phyloP scores from a whole-genome alignment of 2,797 vertebrate species.

The Alectoris magna region DNA sequence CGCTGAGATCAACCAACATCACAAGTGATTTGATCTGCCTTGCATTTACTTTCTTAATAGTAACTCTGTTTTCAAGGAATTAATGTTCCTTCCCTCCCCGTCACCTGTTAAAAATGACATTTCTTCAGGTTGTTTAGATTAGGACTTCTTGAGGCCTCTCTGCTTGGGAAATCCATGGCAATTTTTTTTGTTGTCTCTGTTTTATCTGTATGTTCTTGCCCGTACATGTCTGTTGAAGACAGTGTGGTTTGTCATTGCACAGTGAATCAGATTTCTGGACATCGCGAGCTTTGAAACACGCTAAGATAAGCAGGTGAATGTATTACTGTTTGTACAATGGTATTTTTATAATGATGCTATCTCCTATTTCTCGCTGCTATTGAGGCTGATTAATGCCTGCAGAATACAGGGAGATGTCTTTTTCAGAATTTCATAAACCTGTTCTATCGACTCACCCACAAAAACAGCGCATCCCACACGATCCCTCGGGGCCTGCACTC shows the following conservation, averaged over 20 bases:
- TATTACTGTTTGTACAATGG: neutral
- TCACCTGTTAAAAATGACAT: neutral
- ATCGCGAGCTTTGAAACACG: neutral
- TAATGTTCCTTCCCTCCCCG: neutral
- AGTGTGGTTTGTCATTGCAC: neutral
- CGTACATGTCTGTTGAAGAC: neutral
- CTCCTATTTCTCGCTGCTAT: neutral
- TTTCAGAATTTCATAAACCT: neutral
- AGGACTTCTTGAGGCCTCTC: neutral
- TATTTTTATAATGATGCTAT: neutral
- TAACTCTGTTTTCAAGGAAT: neutral
- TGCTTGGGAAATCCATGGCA: neutral
- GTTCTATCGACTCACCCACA: neutral
- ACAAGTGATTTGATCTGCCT: neutral
- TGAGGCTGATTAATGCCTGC: neutral
- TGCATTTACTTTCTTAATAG: neutral
- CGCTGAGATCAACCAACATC: neutral
- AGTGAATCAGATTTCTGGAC: neutral
- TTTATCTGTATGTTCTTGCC: neutral
- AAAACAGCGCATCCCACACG: neutral
- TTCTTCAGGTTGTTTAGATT: neutral
- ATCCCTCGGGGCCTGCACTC: neutral
- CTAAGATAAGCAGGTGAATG: constrained; percentile 10
- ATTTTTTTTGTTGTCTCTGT: neutral
- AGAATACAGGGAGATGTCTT: neutral